Conservation (phyloP, 2,113 vertebrate species). For the Alaudala cheleensis region DNA sequence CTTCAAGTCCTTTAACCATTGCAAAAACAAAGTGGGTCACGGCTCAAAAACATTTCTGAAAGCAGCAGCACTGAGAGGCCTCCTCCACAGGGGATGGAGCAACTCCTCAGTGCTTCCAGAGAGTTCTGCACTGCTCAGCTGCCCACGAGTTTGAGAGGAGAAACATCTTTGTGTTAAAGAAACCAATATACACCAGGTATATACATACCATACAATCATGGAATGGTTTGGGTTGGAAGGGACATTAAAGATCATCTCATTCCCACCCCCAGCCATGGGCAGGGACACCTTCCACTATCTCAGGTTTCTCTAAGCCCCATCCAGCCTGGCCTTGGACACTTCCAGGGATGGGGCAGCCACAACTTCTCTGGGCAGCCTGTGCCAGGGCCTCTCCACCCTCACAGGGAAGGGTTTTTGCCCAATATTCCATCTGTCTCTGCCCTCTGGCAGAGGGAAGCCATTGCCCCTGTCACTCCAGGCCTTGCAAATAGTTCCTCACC, state of each 20-base stretch:
- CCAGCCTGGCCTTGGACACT: not conserved
- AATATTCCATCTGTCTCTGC: not conserved
- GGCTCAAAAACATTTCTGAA: not conserved
- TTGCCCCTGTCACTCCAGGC: not conserved
- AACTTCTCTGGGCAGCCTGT: not conserved
- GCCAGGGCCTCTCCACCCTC: not conserved
- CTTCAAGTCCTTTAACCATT: not conserved
- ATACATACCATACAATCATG: accelerated
- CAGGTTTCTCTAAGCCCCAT: accelerated
- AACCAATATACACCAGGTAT: accelerated
- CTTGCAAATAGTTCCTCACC: not conserved
- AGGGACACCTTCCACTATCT: not conserved
- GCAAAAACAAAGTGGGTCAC: not conserved
- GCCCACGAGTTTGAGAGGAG: not conserved
- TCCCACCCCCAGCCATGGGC: not conserved
- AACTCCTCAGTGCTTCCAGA: not conserved
- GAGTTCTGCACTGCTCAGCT: not conserved
- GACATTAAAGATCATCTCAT: not conserved
- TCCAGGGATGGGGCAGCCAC: not conserved
- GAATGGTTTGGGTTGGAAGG: not conserved
- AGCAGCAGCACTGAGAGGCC: not conserved
- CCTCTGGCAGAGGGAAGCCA: not conserved
- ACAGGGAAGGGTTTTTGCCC: not conserved
- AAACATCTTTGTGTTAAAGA: not conserved
- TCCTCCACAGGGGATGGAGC: not conserved